Evolutionary conservation across 2,113 vertebrate species (phyloP).

Genomic region (Tragulus kanchil): DNA sequence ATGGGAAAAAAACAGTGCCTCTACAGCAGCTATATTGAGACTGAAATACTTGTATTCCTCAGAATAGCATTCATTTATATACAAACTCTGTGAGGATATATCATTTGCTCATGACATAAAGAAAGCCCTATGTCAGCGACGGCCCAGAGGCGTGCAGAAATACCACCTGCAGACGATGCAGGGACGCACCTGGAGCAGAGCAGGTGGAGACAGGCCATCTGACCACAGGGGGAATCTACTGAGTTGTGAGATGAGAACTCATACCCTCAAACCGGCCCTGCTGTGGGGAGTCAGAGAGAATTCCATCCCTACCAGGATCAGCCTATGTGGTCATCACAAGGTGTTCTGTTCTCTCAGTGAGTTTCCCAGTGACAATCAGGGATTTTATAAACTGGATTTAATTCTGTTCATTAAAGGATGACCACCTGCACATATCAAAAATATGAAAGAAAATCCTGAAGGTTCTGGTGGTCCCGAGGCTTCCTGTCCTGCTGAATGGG

Average conservation of each 20-base stretch:
- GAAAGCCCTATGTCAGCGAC: neutral
- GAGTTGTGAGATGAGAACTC: neutral
- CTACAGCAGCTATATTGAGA: neutral
- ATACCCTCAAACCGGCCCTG: neutral
- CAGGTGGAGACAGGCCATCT: too few relatives aligned
- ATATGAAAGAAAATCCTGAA: neutral
- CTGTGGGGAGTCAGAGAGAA: fast-evolving
- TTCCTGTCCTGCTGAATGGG: neutral
- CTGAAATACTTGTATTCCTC: neutral
- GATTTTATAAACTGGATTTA: neutral
- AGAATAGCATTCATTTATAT: neutral
- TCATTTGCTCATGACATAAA: neutral
- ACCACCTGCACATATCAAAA: neutral
- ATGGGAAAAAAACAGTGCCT: neutral
- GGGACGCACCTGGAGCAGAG: neutral
- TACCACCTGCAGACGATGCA: neutral
- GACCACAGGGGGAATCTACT: neutral
- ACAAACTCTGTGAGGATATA: neutral
- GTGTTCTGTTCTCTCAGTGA: neutral
- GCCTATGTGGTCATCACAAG: neutral
- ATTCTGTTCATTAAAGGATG: neutral
- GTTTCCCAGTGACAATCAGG: neutral
- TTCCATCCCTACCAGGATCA: neutral
- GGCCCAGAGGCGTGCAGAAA: neutral
- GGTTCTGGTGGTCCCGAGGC: neutral